Percentiles rank a stretch among this genome's conserved stretches.
Conservation (phyloP, 2,797 vertebrate species). For the Okamejei kenojei region DNA sequence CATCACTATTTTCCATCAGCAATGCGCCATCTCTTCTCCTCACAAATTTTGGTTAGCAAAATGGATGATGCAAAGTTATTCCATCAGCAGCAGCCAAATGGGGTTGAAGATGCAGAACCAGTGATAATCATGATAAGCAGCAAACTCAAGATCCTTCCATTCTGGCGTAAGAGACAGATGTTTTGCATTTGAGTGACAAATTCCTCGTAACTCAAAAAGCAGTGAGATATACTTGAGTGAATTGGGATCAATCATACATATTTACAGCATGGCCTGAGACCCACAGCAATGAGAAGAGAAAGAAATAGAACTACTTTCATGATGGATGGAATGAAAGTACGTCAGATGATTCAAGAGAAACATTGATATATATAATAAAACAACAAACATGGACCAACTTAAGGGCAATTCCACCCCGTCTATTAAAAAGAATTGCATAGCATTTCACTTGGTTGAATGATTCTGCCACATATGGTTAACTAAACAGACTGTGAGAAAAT, state of each 20-base stretch:
- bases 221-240: not conserved
- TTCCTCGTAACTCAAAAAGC: not conserved
- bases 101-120: not conserved
- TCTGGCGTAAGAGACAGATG: not conserved
- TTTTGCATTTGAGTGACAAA: not conserved
- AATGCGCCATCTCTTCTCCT: not conserved
- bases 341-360: not conserved
- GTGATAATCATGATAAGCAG: not conserved
- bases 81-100: not conserved
- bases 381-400: not conserved
- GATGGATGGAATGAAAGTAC: not conserved
- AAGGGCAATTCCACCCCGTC: not conserved
- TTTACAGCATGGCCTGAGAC: not conserved
- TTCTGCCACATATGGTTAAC: constrained; percentile 11
- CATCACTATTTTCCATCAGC: not conserved
- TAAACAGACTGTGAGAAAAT: not conserved
- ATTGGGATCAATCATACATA: not conserved
- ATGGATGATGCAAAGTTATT: not conserved
- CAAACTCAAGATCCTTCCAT: not conserved
- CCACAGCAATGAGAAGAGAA: not conserved
- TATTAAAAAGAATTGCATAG: not conserved
- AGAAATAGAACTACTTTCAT: not conserved
- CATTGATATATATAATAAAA: not conserved
- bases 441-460: not conserved
- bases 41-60: not conserved